phyloP scores from a whole-genome alignment of 2,797 vertebrate genomes.

The Channallabes apus region DNA sequence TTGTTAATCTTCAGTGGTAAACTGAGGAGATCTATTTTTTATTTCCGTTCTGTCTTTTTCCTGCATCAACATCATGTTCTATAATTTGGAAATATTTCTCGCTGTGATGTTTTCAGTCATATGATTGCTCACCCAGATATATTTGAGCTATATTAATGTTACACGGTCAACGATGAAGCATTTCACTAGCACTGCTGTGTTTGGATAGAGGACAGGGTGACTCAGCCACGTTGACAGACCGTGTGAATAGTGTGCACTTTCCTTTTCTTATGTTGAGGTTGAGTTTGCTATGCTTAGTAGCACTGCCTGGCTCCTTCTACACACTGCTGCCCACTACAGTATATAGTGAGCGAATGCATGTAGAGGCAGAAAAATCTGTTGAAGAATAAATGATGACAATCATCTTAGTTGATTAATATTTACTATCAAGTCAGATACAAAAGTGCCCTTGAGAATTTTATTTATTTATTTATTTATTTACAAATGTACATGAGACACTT shows the following conservation, averaged over 20 bases:
- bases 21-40: conserved; percentile 1
- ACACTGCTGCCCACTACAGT: conserved; percentile 61
- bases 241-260: conserved; percentile 49
- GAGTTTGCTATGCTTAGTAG: conserved; percentile 19
- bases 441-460: neutral
- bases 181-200: conserved; percentile 30
- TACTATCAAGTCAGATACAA: too few relatives aligned
- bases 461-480: neutral
- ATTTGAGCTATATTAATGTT: conserved; percentile 30
- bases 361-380: neutral
- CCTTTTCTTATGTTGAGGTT: conserved; percentile 60
- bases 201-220: conserved; percentile 60
- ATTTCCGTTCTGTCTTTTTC: neutral
- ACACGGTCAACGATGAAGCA: neutral
- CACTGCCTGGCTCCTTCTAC: conserved; percentile 47
- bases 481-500: neutral
- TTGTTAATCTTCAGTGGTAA: neutral
- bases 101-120: neutral
- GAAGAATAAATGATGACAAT: neutral
- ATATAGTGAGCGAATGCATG: conserved; percentile 31
- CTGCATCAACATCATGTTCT: neutral
- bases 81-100: neutral
- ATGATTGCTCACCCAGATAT: conserved; percentile 3
- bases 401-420: neutral
- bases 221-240: conserved; percentile 65